Evolutionary conservation across 2,888 invertebrate genomes (phyloP).

Genomic region (Sinodicranocentrus sp.): DNA sequence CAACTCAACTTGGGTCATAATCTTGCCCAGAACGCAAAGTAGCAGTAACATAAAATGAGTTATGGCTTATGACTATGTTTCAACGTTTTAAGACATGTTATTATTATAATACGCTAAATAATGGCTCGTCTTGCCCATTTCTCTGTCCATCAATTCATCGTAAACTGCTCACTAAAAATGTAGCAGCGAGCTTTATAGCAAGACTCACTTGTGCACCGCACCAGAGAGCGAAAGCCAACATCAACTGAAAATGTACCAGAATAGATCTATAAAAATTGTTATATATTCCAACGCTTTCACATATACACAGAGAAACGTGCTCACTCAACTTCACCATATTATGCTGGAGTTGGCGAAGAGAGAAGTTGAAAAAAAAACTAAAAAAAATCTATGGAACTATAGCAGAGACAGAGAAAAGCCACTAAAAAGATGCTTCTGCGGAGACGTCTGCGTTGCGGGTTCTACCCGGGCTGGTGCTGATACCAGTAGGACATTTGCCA

Average conservation of each 20-base stretch:
- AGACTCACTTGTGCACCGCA: background rate
- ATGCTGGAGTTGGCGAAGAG: too few relatives aligned
- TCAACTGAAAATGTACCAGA: background rate
- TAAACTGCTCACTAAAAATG: slow-evolving; percentile 68
- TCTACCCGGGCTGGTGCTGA: slow-evolving; percentile 3
- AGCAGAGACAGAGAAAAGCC: background rate
- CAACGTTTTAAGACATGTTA: slow-evolving; percentile 68
- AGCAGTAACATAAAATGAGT: slow-evolving; percentile 69
- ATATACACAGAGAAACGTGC: too few relatives aligned
- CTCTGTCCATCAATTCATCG: slow-evolving; percentile 70
- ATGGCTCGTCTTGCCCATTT: slow-evolving; percentile 68
- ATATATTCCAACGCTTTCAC: background rate
- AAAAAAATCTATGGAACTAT: slow-evolving; percentile 34
- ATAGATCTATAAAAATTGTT: slow-evolving; percentile 10
- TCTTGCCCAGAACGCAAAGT: slow-evolving; percentile 61
- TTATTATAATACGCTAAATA: slow-evolving; percentile 68
- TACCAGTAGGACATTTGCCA: slow-evolving; percentile 13
- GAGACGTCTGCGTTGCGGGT: slow-evolving; percentile 39
- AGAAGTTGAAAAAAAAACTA: slow-evolving; percentile 17
- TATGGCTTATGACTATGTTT: slow-evolving; percentile 68
- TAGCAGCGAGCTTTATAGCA: slow-evolving; percentile 33
- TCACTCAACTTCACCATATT: too few relatives aligned
- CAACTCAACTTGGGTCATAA: slow-evolving; percentile 50
- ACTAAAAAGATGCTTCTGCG: slow-evolving; percentile 9
- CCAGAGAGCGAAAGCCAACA: background rate